Conservation (phyloP, 53 echinoderm and acorn worm species). For the Arbacia lixula region DNA sequence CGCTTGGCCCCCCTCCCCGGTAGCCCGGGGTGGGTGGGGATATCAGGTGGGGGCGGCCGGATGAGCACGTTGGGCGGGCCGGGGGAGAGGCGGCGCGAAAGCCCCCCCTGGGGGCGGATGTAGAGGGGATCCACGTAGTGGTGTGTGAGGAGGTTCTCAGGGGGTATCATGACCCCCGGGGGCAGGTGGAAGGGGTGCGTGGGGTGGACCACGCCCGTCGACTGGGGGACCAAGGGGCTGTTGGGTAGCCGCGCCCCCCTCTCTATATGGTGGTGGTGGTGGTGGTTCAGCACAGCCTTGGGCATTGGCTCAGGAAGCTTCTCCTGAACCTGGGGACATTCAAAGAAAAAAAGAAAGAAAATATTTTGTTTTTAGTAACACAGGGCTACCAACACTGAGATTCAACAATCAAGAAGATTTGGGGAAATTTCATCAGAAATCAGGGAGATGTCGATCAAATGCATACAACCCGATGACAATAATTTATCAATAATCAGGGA, state of each 20-base stretch:
- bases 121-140: slow-evolving; percentile 43
- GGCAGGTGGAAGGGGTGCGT: slow-evolving; percentile 32
- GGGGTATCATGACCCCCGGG: slow-evolving; percentile 15
- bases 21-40: slow-evolving; percentile 29
- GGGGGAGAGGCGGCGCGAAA: neutral
- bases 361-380: too few relatives aligned
- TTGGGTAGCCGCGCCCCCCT: neutral
- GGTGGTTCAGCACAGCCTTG: slow-evolving; percentile 30
- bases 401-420: too few relatives aligned
- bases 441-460: too few relatives aligned
- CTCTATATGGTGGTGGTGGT: too few relatives aligned
- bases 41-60: slow-evolving; percentile 28
- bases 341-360: too few relatives aligned
- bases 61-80: slow-evolving; percentile 48
- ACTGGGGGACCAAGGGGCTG: neutral
- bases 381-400: too few relatives aligned
- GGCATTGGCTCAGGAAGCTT: slow-evolving; percentile 39
- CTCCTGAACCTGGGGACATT: too few relatives aligned
- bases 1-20: slow-evolving; percentile 49
- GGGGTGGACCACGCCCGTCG: slow-evolving; percentile 7
- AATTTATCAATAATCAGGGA: too few relatives aligned
- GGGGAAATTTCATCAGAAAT: too few relatives aligned
- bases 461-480: too few relatives aligned
- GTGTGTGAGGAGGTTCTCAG: slow-evolving; percentile 15
- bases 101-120: slow-evolving; percentile 25